These are phyloP conservation scores for Rallus crepitans DNA, from an alignment of 2,797 vertebrate species.

Conservation along the genomic window DNA sequence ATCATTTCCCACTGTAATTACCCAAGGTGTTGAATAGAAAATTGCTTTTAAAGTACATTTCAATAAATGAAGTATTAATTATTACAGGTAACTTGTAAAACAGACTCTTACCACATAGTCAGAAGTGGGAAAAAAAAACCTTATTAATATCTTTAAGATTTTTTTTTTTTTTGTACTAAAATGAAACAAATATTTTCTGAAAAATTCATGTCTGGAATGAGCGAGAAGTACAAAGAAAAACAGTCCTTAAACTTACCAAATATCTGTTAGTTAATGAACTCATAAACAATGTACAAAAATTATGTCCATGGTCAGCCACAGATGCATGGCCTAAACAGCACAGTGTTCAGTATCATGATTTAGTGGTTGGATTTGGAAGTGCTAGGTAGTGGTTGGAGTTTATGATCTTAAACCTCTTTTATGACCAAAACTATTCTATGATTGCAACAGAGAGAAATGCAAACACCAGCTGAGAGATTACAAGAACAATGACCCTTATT, in stretches of 20 bases:
- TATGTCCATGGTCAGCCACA: neutral
- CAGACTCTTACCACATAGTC: neutral
- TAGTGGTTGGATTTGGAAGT: no score
- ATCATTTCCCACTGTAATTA: constrained; percentile 67
- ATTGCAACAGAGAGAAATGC: neutral
- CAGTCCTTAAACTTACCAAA: neutral
- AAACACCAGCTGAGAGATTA: neutral
- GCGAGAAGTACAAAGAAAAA: neutral
- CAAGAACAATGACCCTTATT: rapidly evolving
- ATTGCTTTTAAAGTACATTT: constrained; percentile 64
- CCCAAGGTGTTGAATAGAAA: constrained; percentile 55
- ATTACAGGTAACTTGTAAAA: constrained; percentile 12
- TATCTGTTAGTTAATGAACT: neutral
- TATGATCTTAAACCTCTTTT: no score
- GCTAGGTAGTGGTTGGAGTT: no score
- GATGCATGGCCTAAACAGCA: no score
- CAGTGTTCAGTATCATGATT: neutral
- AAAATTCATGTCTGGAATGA: neutral
- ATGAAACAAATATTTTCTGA: neutral
- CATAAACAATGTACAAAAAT: neutral
- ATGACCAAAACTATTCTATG: no score
- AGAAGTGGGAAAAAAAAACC: neutral
- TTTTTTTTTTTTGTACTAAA: neutral
- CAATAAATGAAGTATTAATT: constrained; percentile 38
- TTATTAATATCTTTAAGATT: neutral